Conservation (phyloP, 2,797 vertebrate genomes). For the Crocodylus rhombifer region DNA sequence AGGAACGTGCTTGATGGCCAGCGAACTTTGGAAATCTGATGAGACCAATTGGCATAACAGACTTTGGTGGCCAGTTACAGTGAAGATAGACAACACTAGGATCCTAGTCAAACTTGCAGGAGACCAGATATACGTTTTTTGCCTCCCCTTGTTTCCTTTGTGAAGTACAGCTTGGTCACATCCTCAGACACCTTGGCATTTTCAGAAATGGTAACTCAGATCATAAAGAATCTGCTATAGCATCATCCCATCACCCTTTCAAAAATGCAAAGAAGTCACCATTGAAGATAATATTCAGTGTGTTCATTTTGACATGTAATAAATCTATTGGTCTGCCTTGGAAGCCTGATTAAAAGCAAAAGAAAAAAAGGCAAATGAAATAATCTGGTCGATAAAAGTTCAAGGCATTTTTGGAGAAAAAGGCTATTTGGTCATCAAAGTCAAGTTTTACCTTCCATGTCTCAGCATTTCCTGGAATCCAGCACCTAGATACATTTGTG, state of each 20-base stretch:
- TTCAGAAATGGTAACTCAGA: neutral
- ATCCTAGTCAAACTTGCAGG: neutral
- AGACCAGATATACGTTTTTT: accelerated
- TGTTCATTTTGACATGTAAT: neutral
- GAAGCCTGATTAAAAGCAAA: slow-evolving; percentile 14
- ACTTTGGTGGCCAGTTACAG: neutral
- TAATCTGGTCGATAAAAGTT: neutral
- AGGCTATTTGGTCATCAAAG: neutral
- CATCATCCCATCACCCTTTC: neutral
- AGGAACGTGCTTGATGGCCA: neutral
- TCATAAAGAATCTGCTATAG: neutral
- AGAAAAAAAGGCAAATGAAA: slow-evolving; percentile 17
- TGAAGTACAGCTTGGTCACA: neutral
- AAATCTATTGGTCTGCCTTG: neutral
- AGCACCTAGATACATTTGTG: neutral
- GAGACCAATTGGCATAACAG: accelerated
- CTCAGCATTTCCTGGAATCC: neutral
- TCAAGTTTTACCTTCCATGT: neutral
- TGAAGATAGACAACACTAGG: neutral
- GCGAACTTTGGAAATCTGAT: neutral
- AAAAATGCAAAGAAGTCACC: neutral
- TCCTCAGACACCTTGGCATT: neutral
- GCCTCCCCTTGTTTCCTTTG: neutral
- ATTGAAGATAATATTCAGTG: neutral
- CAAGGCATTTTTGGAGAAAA: neutral